Base-by-base conservation (phyloP, 1,140 invertebrate species). In the Lepeophtheirus salmonis region DNA sequence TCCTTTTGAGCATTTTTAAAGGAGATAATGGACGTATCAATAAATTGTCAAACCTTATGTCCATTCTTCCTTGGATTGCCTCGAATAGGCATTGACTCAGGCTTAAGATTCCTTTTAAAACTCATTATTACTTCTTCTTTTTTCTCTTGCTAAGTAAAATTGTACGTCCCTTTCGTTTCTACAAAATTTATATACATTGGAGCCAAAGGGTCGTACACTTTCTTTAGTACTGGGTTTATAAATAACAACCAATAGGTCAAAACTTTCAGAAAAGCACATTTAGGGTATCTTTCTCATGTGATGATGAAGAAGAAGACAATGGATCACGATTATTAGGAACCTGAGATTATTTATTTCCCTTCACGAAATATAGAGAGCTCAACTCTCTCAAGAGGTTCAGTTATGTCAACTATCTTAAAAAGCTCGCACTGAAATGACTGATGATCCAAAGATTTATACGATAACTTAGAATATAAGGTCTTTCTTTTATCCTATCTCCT, bases 1-100 rank as follows among this genome's bases (percentile, higher is more conserved):
- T 52, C 50, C 50, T 41, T n/a, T 41, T n/a, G 30, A 41, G 30
- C 30, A 6, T 41, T 41, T 41, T 41, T 41, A 41, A 41, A 41
- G n/a, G n/a, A n/a, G 30, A 6, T 6, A 41, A n/a, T 6, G 30
- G 30, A n/a, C 30, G 6, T 6, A 41, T 41, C 30, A 6, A 41
- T 41, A n/a, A 41, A 41, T 6, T 6, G n/a, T n/a, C 30, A 41
- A 41, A 41, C 30, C 6, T 41, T 41, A 10, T 6, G 30, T 10
- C 30, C 30, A 6, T 41, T 41, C n/a, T 41, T 41, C n/a, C 30
- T 6, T n/a, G 6, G 30, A 10, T 41, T 41, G 6, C 30, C 30
- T 6, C 6, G 30, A 41, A 41, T 6, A 41, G 30, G 30, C 30
- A 41, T 41, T 41, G 6, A n/a, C 30, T 41, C 30, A n/a, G 30